A percentile compares a stretch with the other conserved stretches of the same genome.
Conservation (phyloP, 2,113 vertebrate genomes). For the Trochalopteron elliotii region DNA sequence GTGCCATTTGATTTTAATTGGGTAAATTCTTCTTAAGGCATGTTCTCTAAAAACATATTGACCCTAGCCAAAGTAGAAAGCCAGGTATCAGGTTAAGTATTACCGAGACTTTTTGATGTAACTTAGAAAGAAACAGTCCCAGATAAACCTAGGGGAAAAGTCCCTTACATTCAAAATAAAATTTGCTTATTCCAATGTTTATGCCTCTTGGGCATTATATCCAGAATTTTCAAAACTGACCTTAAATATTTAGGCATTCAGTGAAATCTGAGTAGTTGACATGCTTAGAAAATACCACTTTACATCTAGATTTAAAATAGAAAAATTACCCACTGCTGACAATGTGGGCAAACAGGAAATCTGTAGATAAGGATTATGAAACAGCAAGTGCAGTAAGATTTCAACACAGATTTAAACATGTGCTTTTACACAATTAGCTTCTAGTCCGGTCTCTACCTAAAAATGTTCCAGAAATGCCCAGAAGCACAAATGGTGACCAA, state of each 20-base stretch:
- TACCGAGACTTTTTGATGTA: not conserved
- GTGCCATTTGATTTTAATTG: not conserved
- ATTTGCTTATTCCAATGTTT: not conserved
- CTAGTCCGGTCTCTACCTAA: not conserved
- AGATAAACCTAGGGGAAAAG: not conserved
- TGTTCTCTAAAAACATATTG: not conserved
- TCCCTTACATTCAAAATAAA: not conserved
- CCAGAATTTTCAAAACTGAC: not conserved
- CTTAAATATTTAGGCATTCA: not conserved
- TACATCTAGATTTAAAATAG: not conserved
- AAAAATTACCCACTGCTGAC: not conserved
- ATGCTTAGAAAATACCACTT: not conserved
- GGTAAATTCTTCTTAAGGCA: not conserved
- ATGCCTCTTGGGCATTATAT: not conserved
- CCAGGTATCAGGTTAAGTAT: not conserved
- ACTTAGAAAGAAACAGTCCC: not conserved
- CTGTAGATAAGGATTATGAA: slow-evolving; percentile 37
- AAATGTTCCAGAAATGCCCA: not conserved
- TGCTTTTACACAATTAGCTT: not conserved
- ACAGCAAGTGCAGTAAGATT: not conserved
- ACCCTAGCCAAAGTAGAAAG: not conserved
- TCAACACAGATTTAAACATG: not conserved
- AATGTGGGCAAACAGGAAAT: slow-evolving; percentile 36
- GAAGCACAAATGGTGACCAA: not conserved
- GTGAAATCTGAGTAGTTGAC: not conserved